phyloP scores from a whole-genome alignment of 2,797 vertebrate genomes.

The Sternotherus odoratus region DNA sequence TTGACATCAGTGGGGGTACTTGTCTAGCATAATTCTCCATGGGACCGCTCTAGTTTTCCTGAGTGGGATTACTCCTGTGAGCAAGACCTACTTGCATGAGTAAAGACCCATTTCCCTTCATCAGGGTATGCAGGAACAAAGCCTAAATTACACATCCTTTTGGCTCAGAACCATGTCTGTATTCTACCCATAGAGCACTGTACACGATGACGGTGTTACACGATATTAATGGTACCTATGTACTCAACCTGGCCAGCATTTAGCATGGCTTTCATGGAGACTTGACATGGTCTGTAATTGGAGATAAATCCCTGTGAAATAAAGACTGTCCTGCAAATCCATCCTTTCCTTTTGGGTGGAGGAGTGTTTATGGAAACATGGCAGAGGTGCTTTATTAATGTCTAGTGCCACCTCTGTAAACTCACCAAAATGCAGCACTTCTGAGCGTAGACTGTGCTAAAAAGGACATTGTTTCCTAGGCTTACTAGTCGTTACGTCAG shows the following conservation, averaged over 20 bases:
- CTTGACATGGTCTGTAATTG: neutral
- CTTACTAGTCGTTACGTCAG: neutral
- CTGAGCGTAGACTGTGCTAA: conserved; percentile 19
- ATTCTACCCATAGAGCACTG: neutral
- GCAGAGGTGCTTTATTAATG: neutral
- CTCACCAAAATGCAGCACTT: conserved; percentile 3
- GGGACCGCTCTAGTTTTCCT: neutral
- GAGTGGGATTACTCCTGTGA: neutral
- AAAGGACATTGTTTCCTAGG: neutral
- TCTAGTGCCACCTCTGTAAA: neutral
- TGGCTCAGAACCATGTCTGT: neutral
- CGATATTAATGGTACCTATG: neutral
- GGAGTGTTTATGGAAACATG: fast-evolving
- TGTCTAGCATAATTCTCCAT: neutral
- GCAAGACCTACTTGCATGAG: neutral
- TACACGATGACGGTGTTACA: fast-evolving
- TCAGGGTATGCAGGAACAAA: neutral
- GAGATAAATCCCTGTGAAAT: conserved; percentile 21
- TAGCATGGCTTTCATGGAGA: neutral
- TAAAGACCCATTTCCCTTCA: neutral
- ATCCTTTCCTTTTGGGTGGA: neutral
- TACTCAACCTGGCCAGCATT: neutral
- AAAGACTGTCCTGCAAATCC: neutral
- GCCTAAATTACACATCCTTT: neutral
- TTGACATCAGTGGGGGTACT: neutral